Base-by-base conservation (phyloP, 2,888 invertebrate genomes). In the Dilophus febrilis region DNA sequence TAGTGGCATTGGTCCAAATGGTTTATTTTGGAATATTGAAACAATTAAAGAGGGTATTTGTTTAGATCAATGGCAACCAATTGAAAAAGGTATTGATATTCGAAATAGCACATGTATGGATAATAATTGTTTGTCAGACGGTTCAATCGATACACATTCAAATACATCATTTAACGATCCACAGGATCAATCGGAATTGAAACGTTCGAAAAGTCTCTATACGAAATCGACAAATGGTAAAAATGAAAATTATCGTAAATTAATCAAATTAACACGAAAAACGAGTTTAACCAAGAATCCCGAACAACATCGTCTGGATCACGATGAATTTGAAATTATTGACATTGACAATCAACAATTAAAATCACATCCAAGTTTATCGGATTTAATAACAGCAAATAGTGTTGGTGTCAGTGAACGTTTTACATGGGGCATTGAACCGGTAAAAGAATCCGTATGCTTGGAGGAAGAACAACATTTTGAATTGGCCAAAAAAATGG, bases 321-420 rank as follows among this genome's bases (percentile, higher is more conserved):
- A 18, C 10, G 16, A 6, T 5, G 29, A 30, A 12, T 3, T 27
- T 28, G 28, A 30, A 4, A 11, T 7, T 17, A 16, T 11, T 35
- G 40, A 40, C 14, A 16, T 11, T 11, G 28, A 37, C 4, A 11
- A 6, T 7, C n/a, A 4, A 8, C 10, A 14, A 10, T 30, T 37
- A 18, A 36, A 31, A 19, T 11, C 35, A 16, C 14, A 6, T 22
- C 31, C 57, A 17, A 61, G 59, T 17, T 49, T 62, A 2, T 61
- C 61, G 1, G 57, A 59, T 51, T 49, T 62, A 29, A 62, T 63
- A n/a, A 62, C 63, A 5, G 57, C 59, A 38, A 62, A 63, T 36
- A 61, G 59, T 47, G 58, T 63, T 44, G 61, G 61, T 18, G 40
- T 39, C 18, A 50, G 55, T 42, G 60, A 57, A 44, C 57, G 58